Percentiles rank a stretch among this genome's conserved stretches.
Conservation (phyloP, 2,888 invertebrate species). For the Caenorhabditis imperialis region DNA sequence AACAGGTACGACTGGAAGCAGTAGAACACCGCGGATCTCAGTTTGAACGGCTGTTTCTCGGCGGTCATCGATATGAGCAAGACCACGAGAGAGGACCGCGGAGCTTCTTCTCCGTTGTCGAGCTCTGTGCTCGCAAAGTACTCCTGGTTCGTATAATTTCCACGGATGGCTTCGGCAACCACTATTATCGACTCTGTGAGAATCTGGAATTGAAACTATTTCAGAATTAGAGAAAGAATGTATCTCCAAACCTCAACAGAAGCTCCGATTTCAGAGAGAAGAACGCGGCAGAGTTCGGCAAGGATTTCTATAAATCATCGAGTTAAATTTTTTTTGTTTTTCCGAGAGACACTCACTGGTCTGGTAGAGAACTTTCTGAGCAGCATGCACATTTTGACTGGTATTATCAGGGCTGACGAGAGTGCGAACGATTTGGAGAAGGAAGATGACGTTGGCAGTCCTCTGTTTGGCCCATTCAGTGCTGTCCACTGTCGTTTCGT, state of each 20-base stretch:
- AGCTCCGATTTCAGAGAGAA: conserved; percentile 92
- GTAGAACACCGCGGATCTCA: conserved; percentile 94
- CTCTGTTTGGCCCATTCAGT: conserved; percentile 82
- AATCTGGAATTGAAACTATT: no score
- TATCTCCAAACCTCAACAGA: conserved; percentile 89
- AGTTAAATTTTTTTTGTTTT: background rate
- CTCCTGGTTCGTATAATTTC: conserved; percentile 91
- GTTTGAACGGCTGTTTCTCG: conserved; percentile 92
- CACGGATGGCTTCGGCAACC: conserved; percentile 93
- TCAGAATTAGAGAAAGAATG: background rate
- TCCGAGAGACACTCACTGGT: conserved; percentile 82
- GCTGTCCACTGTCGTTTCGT: conserved; percentile 46
- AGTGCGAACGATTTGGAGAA: conserved; percentile 84
- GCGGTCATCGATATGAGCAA: conserved; percentile 98
- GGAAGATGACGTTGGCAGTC: conserved; percentile 90
- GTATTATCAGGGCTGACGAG: conserved; percentile 95
- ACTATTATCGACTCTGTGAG: conserved; percentile 85
- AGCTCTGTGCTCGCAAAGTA: conserved; percentile 84
- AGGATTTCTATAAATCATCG: conserved; percentile 82
- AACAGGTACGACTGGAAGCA: conserved; percentile 96
- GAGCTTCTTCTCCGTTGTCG: conserved; percentile 29
- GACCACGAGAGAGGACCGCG: conserved; percentile 90
- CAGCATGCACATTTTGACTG: conserved; percentile 85
- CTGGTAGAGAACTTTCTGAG: conserved; percentile 90
- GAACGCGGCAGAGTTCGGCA: conserved; percentile 87